These are phyloP conservation scores for Catalaphyllia jardinei DNA, from an alignment of 64 coral and sea anemone genomes.

Conservation along the genomic window DNA sequence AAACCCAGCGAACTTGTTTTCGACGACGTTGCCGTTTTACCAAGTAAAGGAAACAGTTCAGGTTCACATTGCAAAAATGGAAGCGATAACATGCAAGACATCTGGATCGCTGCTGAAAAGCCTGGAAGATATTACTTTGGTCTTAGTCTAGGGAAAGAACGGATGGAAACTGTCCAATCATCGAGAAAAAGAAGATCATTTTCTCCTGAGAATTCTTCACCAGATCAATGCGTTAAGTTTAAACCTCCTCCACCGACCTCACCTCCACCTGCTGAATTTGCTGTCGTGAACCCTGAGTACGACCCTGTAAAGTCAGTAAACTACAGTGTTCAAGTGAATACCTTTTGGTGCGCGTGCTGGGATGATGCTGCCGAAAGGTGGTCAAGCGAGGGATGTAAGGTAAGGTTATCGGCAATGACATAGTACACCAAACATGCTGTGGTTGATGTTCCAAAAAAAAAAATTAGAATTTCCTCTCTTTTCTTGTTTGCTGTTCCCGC, in stretches of 20 bases:
- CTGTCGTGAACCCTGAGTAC: not conserved
- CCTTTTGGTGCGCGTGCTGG: constrained; percentile 48
- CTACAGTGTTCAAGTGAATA: constrained; percentile 41
- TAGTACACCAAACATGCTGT: too few relatives aligned
- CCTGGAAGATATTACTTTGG: not conserved
- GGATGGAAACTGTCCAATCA: not conserved
- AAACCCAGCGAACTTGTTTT: not conserved
- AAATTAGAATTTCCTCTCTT: too few relatives aligned
- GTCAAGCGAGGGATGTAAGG: constrained; percentile 55
- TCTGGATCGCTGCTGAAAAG: not conserved
- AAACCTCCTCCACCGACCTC: constrained; percentile 57
- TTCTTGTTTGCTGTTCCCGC: too few relatives aligned
- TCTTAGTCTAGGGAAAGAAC: not conserved
- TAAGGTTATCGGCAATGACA: not conserved
- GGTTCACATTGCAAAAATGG: not conserved
- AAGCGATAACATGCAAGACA: not conserved
- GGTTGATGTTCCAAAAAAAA: too few relatives aligned
- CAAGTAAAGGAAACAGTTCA: not conserved
- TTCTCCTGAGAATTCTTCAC: not conserved
- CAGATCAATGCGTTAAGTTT: constrained; percentile 41
- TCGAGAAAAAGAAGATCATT: not conserved
- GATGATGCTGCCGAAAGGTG: constrained; percentile 17
- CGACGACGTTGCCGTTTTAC: not conserved
- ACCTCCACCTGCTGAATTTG: not conserved
- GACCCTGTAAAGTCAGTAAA: constrained; percentile 32